A percentile compares a stretch with the other conserved stretches of the same genome.
Conservation (phyloP, 2,797 vertebrate genomes). For the Microctenopoma lineatum region DNA sequence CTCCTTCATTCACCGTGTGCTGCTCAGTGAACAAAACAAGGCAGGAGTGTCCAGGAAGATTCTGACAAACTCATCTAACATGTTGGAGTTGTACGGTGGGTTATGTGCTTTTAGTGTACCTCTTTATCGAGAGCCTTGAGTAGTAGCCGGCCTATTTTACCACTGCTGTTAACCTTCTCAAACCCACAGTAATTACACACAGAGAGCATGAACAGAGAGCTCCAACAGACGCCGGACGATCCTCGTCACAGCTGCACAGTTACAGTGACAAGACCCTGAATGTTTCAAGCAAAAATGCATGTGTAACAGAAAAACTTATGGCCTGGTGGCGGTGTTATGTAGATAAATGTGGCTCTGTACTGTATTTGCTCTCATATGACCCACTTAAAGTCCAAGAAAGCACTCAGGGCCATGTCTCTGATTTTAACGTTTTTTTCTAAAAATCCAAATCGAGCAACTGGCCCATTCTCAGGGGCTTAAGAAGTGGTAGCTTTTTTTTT, state of each 20-base stretch:
- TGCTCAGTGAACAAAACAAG: conserved; percentile 8
- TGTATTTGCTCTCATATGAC: conserved; percentile 5
- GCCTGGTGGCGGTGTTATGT: conserved; percentile 15
- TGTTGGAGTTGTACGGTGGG: conserved; percentile 9
- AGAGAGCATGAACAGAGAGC: conserved; percentile 8
- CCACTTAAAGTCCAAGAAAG: conserved; percentile 14
- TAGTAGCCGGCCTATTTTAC: conserved; percentile 9
- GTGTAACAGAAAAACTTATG: conserved; percentile 23
- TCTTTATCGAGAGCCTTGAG: conserved; percentile 19
- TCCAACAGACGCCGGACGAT: conserved; percentile 16
- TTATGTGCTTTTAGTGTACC: conserved; percentile 23
- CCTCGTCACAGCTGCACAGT: conserved; percentile 13
- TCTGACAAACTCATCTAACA: conserved; percentile 18
- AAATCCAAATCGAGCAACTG: no score
- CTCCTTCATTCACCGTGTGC: conserved; percentile 14
- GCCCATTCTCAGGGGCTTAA: no score
- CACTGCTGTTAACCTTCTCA: conserved; percentile 42
- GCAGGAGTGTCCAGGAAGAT: conserved; percentile 14
- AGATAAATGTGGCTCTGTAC: conserved; percentile 10
- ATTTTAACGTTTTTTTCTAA: no score
- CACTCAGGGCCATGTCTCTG: background rate
- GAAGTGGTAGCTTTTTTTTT: no score
- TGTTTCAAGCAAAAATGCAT: conserved; percentile 2
- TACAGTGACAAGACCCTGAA: conserved; percentile 10
- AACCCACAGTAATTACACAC: conserved; percentile 30